Base-by-base conservation (phyloP, 2,888 invertebrate genomes). In the Drosophila formosana region DNA sequence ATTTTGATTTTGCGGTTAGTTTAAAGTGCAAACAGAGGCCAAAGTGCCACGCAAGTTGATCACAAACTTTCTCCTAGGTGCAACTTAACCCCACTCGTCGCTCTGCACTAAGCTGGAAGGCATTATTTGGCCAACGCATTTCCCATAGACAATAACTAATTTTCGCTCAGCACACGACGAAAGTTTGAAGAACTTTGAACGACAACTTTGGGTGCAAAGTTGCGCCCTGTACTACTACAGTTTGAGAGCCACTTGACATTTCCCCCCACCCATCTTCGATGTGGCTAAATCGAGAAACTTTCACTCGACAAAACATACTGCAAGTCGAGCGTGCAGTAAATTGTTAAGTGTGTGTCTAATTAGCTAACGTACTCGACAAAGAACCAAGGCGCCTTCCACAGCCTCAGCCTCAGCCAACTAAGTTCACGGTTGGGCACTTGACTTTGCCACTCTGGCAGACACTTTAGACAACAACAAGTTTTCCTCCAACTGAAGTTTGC, bases 71-170 rank as follows among this genome's bases (percentile, higher is more conserved):
- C 52, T 56, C 57, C 26, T 53, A 66, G 52, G 49, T 71, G 52
- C 41, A 67, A 50, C 37, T 26, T 11, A 8, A 4, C 28, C 2
- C n/a, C 11, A 25, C 18, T 9, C 0, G 25, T 30, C 13, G 13
- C 7, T n/a, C n/a, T 2, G 5, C 23, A 11, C 1, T n/a, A 0
- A 1, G 53, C 50, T 41, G 13, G 13, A 6, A 57, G 37, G 25
- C 65, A 70, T 58, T 76, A 65, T 71, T 73, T 61, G 57, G 45
- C 52, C 55, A 58, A 66, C 51, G 39, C 52, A 65, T 50, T 67
- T 58, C 30, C 62, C 70, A 53, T 55, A 80, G 80, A 83, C 64
- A 82, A 84, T 84, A 78, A 82, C 82, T 78, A 83, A 83, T 84
- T 83, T 84, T 73, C 70, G 61, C 72, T 57, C 30, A 26, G 65